phyloP scores from a whole-genome alignment of 2,888 invertebrate species.

The Chesias legatella region DNA sequence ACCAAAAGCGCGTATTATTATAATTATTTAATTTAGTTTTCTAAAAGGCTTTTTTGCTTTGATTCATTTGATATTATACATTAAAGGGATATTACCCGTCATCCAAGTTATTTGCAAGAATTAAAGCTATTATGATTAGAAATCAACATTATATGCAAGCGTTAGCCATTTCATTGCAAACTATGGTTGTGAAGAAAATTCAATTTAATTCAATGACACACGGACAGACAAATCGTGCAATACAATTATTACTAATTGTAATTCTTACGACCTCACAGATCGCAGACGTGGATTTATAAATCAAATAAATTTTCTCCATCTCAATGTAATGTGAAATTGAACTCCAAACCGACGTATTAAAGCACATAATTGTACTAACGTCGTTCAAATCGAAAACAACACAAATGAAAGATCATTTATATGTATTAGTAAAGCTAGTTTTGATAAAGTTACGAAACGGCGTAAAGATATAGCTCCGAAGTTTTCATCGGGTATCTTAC shows the following conservation, averaged over 20 bases:
- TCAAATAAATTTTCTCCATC: conserved; percentile 42
- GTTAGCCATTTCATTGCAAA: background rate
- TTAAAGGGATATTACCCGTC: no score
- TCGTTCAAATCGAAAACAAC: conserved; percentile 2
- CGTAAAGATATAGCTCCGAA: conserved; percentile 6
- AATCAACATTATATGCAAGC: background rate
- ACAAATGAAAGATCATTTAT: conserved; percentile 35
- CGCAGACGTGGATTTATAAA: conserved; percentile 37
- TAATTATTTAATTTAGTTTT: no score
- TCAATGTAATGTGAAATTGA: conserved; percentile 15
- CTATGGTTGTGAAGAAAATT: conserved; percentile 2
- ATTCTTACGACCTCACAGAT: conserved; percentile 34
- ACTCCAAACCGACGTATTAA: background rate
- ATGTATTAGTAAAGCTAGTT: conserved; percentile 29
- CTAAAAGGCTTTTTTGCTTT: no score
- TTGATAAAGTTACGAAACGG: conserved; percentile 26
- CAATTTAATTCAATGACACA: conserved; percentile 23
- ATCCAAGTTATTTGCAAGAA: background rate
- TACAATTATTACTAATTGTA: conserved; percentile 31
- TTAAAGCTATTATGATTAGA: background rate
- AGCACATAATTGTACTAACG: conserved; percentile 1
- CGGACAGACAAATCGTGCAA: conserved; percentile 35
- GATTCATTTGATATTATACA: no score
- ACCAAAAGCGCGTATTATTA: no score
- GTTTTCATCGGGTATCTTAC: conserved; percentile 8